A percentile compares a stretch with the other conserved stretches of the same genome.
These are phyloP conservation scores for Podarcis cretensis DNA, from an alignment of 2,113 vertebrate genomes.

Conservation along the genomic window DNA sequence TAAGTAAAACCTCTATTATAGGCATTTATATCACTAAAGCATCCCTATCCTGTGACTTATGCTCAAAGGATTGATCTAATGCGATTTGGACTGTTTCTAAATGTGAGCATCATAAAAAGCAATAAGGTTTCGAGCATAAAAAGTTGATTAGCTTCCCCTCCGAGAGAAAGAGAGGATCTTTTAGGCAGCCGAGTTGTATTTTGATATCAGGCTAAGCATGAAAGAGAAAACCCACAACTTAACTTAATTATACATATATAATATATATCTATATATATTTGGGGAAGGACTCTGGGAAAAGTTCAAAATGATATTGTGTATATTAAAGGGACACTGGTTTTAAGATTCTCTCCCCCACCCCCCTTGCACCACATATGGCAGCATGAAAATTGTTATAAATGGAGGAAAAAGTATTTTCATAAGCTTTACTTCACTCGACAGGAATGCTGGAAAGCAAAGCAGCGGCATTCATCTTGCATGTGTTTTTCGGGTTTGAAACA, in stretches of 20 bases:
- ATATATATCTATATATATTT: conserved; percentile 65
- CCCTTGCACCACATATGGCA: conserved; percentile 75
- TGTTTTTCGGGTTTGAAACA: conserved; percentile 79
- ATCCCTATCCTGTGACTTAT: conserved; percentile 72
- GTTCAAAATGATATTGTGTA: conserved; percentile 68
- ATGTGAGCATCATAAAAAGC: conserved; percentile 81
- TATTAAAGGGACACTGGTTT: conserved; percentile 77
- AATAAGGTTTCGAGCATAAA: conserved; percentile 80
- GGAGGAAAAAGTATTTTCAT: conserved; percentile 81
- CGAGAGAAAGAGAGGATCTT: conserved; percentile 53
- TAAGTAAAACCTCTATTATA: conserved; percentile 77
- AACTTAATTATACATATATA: conserved; percentile 28
- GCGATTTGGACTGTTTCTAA: conserved; percentile 76
- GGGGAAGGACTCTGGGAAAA: conserved; percentile 63
- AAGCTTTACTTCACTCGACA: conserved; percentile 80
- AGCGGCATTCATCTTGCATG: conserved; percentile 76
- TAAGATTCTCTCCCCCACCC: conserved; percentile 56
- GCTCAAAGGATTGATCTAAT: conserved; percentile 78
- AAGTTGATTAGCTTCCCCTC: conserved; percentile 80
- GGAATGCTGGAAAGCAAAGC: conserved; percentile 78
- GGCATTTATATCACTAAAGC: conserved; percentile 77
- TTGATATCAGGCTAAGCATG: conserved; percentile 65
- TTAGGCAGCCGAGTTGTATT: conserved; percentile 73
- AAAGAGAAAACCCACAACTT: conserved; percentile 50
- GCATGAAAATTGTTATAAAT: conserved; percentile 80